These are phyloP conservation scores for Bos indicus DNA, from an alignment of 2,113 vertebrate species.

Conservation along the genomic window DNA sequence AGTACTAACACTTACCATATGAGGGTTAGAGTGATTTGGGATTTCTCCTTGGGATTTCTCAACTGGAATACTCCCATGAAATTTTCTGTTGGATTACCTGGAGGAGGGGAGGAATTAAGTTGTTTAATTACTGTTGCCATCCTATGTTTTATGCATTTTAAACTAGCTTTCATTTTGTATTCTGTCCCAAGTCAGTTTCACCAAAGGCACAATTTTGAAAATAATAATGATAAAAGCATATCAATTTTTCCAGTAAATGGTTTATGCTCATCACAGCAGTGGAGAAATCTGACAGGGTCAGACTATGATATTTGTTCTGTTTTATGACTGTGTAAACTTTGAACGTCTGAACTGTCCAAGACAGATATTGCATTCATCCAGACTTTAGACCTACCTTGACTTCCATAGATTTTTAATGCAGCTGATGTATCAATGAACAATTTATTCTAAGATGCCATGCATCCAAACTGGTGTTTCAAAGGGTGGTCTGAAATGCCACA, in stretches of 20 bases:
- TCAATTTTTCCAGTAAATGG: not conserved
- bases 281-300: not conserved
- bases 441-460: not conserved
- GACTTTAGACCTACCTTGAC: not conserved
- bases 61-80: not conserved
- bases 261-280: not conserved
- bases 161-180: not conserved
- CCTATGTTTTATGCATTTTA: not conserved
- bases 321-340: not conserved
- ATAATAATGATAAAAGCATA: not conserved
- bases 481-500: not conserved
- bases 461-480: not conserved
- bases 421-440: not conserved
- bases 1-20: not conserved
- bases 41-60: not conserved
- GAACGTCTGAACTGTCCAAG: not conserved
- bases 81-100: not conserved
- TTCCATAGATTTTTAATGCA: not conserved
- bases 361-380: not conserved
- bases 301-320: not conserved
- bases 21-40: not conserved
- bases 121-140: not conserved
- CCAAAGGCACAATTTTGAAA: not conserved
- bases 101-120: not conserved
- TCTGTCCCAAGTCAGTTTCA: not conserved